A percentile compares a stretch with the other conserved stretches of the same genome.
These are phyloP conservation scores for Ara ararauna DNA, from an alignment of 2,797 vertebrate genomes.

Conservation along the genomic window DNA sequence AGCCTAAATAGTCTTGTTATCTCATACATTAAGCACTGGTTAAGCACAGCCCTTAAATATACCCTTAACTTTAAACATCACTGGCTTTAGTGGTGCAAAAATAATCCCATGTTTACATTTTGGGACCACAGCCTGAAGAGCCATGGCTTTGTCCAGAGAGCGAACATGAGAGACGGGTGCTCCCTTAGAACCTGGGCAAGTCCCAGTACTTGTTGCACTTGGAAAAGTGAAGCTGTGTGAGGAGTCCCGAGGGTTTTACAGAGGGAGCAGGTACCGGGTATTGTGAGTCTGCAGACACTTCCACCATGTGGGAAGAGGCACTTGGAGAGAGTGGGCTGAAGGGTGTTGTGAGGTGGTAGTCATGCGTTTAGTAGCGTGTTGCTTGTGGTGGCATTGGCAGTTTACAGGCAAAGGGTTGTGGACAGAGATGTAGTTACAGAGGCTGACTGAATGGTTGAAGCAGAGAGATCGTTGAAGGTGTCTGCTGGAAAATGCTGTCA, in stretches of 20 bases:
- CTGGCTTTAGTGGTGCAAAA: neutral
- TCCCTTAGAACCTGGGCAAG: neutral
- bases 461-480: neutral
- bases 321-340: neutral
- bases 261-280: rapidly evolving
- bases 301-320: rapidly evolving
- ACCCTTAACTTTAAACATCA: neutral
- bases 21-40: neutral
- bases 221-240: neutral
- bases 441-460: neutral
- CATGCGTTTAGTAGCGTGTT: neutral
- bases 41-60: neutral
- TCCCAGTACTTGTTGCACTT: neutral
- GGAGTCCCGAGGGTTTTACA: neutral
- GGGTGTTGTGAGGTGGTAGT: neutral
- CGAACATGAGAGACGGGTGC: neutral
- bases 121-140: neutral
- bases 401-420: neutral
- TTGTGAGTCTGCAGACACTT: neutral
- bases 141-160: neutral
- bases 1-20: neutral
- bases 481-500: neutral
- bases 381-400: neutral
- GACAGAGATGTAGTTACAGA: neutral
- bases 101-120: neutral